phyloP scores from a whole-genome alignment of 2,797 vertebrate species.

The Microhierax caerulescens region DNA sequence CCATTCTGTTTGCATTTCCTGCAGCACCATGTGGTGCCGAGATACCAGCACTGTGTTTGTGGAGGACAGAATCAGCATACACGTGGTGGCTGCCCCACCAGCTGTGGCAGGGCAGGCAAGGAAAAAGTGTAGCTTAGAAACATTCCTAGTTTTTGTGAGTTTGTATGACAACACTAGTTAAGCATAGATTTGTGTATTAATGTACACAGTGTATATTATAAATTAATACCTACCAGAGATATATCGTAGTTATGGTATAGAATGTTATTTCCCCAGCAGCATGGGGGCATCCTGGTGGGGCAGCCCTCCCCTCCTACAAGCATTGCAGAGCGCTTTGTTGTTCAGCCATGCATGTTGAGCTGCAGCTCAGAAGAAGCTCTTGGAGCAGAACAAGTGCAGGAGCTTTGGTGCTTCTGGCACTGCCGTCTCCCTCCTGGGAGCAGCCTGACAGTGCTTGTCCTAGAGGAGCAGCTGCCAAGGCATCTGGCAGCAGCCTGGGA shows the following conservation, averaged over 20 bases:
- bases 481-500: not conserved
- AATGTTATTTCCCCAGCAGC: not conserved
- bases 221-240: constrained; percentile 65
- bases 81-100: not conserved
- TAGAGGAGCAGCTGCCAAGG: not conserved
- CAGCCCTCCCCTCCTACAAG: not conserved
- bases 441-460: accelerated
- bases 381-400: not conserved
- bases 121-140: constrained; percentile 43
- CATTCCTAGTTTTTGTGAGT: constrained; percentile 41
- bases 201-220: constrained; percentile 58
- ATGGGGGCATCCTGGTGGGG: not conserved
- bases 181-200: constrained; percentile 67
- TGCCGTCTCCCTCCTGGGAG: not conserved
- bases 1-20: not conserved
- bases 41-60: not conserved
- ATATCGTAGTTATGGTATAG: constrained; percentile 37
- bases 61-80: not conserved
- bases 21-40: accelerated
- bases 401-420: not conserved
- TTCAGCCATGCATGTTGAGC: accelerated
- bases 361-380: not conserved
- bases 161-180: constrained; percentile 55
- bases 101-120: not conserved
- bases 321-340: accelerated